Evolutionary conservation across 1,140 invertebrate species (phyloP).

Genomic region (Cydia fagiglandana): DNA sequence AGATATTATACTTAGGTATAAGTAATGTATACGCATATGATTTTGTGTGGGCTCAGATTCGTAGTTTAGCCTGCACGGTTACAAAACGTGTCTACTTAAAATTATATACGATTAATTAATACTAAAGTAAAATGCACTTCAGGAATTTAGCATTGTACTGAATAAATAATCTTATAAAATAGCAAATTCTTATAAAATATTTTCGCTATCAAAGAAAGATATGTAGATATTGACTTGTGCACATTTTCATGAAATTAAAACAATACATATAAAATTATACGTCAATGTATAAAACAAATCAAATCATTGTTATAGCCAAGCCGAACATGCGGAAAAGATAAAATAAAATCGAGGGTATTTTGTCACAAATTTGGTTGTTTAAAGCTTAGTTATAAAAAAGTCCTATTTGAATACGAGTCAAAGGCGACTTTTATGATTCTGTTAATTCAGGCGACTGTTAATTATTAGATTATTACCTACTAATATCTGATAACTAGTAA

Average conservation of each 20-base stretch:
- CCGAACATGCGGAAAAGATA: background rate
- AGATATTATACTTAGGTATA: background rate
- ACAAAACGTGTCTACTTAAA: constrained; percentile 8
- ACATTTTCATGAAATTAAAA: background rate
- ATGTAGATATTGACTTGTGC: constrained; percentile 21
- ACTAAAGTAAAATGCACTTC: constrained; percentile 20
- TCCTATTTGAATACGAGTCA: background rate
- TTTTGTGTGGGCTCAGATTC: background rate
- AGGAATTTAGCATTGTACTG: constrained; percentile 15
- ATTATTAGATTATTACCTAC: no score
- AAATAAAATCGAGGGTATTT: background rate
- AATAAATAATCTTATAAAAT: constrained; percentile 24
- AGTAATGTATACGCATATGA: background rate
- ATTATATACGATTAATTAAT: background rate
- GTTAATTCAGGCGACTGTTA: no score
- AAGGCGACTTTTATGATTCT: background rate
- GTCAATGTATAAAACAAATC: background rate
- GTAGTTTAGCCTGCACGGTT: background rate
- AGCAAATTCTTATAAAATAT: constrained; percentile 12
- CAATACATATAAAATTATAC: background rate
- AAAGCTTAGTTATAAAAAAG: background rate
- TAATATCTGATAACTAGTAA: no score
- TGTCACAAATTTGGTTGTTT: background rate
- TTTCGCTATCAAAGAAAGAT: constrained; percentile 6
- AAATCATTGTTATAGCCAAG: background rate